Percentiles rank a stretch among this genome's conserved stretches.
These are phyloP conservation scores for Bombus pyrosoma DNA, from an alignment of 1,140 invertebrate genomes.

Conservation along the genomic window DNA sequence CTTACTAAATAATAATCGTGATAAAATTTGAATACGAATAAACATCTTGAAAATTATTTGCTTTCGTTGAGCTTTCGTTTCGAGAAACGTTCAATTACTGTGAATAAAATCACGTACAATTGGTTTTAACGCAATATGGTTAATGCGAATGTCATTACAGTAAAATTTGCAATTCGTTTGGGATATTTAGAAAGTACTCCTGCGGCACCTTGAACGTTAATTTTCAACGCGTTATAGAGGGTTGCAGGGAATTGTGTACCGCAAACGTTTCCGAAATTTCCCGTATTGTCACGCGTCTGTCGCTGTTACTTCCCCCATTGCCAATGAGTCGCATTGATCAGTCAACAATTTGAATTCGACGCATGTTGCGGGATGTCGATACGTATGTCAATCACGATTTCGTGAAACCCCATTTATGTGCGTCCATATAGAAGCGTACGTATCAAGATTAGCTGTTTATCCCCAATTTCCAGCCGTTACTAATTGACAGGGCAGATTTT, in stretches of 20 bases:
- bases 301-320: not conserved
- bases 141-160: too few relatives aligned
- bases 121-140: too few relatives aligned
- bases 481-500: conserved; percentile 45
- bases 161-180: too few relatives aligned
- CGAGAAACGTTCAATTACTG: too few relatives aligned
- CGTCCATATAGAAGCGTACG: not conserved
- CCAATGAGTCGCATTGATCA: conserved; percentile 19
- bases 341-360: conserved; percentile 7
- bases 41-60: too few relatives aligned
- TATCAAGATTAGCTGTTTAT: conserved; percentile 57
- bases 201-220: not conserved
- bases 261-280: not conserved
- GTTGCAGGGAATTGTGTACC: not conserved
- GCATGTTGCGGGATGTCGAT: not conserved
- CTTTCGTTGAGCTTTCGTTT: too few relatives aligned
- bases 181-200: not conserved
- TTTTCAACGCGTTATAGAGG: not conserved
- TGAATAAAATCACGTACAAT: too few relatives aligned
- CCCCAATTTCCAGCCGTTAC: conserved; percentile 30
- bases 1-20: too few relatives aligned
- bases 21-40: too few relatives aligned
- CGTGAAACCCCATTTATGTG: not conserved
- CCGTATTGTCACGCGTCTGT: not conserved
- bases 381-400: conserved; percentile 9